Conservation (phyloP, 2,113 vertebrate species). For the Saguinus imperator region DNA sequence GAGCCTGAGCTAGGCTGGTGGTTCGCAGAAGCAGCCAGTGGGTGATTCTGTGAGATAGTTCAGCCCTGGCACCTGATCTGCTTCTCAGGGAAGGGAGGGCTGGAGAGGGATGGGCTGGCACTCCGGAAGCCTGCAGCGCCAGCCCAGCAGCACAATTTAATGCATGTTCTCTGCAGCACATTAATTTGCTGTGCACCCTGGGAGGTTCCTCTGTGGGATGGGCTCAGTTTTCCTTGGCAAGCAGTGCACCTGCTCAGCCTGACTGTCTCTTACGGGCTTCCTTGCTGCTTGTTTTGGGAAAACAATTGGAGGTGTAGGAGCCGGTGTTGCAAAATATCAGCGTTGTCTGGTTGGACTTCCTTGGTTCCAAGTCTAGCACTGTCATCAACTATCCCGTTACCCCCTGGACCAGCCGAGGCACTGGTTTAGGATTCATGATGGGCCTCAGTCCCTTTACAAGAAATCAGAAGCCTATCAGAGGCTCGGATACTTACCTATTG, state of each 20-base stretch:
- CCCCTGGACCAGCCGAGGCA: neutral
- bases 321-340: neutral
- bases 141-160: constrained; percentile 6
- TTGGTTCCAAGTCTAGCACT: neutral
- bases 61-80: neutral
- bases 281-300: neutral
- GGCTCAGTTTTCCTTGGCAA: constrained; percentile 31
- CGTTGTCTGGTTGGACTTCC: neutral
- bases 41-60: neutral
- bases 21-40: neutral
- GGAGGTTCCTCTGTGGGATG: constrained; percentile 34
- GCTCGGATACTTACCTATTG: neutral
- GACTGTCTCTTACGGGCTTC: neutral
- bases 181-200: constrained; percentile 54
- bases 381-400: neutral
- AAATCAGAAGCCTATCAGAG: neutral
- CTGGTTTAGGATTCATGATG: neutral
- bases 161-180: constrained; percentile 32
- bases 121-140: neutral
- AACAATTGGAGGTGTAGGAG: neutral
- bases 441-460: neutral
- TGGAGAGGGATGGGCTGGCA: neutral
- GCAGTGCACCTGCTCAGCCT: neutral
- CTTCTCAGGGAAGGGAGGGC: constrained; percentile 9
- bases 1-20: neutral